Conservation (phyloP, 2,888 invertebrate genomes). For the Amblyjoppa fuscipennis region DNA sequence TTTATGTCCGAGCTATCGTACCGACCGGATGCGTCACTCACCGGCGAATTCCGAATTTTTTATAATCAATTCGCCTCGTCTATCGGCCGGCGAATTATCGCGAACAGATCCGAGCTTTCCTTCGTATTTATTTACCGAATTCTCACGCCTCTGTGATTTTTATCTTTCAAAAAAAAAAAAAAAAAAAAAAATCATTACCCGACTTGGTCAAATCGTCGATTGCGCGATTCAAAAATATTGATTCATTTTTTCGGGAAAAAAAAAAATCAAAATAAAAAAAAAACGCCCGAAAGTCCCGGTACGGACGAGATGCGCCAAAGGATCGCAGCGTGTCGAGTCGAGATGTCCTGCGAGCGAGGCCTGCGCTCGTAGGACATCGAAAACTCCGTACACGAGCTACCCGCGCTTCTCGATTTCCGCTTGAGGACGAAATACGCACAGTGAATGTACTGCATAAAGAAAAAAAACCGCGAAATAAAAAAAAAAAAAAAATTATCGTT, state of each 20-base stretch:
- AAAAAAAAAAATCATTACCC: not conserved
- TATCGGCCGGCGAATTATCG: not conserved
- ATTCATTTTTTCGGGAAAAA: not conserved
- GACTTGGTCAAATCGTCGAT: constrained; percentile 56
- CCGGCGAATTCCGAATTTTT: not conserved
- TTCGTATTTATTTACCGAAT: constrained; percentile 19
- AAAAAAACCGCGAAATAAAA: constrained; percentile 45
- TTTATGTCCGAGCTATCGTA: too few relatives aligned
- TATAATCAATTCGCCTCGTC: not conserved
- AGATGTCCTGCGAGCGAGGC: constrained; percentile 83
- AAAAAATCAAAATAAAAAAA: not conserved
- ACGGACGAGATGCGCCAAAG: constrained; percentile 51
- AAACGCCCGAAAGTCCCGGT: not conserved
- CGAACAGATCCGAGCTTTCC: constrained; percentile 49
- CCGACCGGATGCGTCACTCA: too few relatives aligned
- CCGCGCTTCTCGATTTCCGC: constrained; percentile 58
- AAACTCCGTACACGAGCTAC: constrained; percentile 74
- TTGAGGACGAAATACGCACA: constrained; percentile 15
- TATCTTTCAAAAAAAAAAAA: not conserved
- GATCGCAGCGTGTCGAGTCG: constrained; percentile 73
- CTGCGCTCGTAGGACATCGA: constrained; percentile 83
- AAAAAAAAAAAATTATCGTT: not conserved
- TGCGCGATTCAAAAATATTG: constrained; percentile 29
- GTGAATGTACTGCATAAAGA: too few relatives aligned
- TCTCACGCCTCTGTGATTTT: not conserved